Evolutionary conservation across 2,888 invertebrate species (phyloP).

Genomic region (Eubasilissa splendida): DNA sequence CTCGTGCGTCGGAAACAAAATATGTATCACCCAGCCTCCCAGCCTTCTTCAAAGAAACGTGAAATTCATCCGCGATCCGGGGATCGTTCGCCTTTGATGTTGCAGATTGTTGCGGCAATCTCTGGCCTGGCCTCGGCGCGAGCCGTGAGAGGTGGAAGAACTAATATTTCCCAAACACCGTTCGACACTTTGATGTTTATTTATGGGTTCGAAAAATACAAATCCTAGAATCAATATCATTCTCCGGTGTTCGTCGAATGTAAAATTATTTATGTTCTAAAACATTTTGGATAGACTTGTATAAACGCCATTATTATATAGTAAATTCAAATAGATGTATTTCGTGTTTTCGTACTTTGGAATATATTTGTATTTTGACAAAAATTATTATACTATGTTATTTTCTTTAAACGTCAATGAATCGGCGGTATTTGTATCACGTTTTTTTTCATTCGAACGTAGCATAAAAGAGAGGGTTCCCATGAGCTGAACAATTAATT

Average conservation of each 20-base stretch:
- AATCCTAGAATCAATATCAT: background rate
- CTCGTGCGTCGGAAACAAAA: background rate
- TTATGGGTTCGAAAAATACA: background rate
- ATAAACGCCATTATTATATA: background rate
- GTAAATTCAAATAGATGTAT: background rate
- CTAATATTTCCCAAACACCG: background rate
- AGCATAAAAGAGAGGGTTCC: no score
- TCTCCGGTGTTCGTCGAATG: no score
- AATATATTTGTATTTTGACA: no score
- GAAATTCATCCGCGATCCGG: background rate
- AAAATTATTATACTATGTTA: no score
- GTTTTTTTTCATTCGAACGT: no score
- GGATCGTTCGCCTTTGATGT: conserved; percentile 1
- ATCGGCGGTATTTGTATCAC: no score
- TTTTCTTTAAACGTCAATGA: no score
- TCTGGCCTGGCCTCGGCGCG: background rate
- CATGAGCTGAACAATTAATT: no score
- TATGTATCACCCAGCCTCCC: background rate
- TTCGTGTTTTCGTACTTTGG: background rate
- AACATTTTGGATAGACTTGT: background rate
- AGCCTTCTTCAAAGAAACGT: background rate
- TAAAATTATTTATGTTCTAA: background rate
- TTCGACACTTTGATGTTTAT: background rate
- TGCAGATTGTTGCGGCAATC: background rate
- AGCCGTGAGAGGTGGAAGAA: no score